phyloP scores from a whole-genome alignment of 2,888 invertebrate species.

The Mimas tiliae region DNA sequence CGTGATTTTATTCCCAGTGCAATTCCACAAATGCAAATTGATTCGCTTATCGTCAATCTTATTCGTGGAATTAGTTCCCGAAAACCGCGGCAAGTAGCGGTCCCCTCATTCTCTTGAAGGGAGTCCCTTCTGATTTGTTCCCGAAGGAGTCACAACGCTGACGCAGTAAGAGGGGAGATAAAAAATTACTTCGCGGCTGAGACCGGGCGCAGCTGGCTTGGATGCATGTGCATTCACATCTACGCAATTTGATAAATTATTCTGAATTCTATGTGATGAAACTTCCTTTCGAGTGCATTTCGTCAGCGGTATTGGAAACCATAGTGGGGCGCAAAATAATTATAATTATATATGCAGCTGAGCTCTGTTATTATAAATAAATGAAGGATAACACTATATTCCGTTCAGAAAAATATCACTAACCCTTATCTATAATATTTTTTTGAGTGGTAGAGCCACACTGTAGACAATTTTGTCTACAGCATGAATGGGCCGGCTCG shows the following conservation, averaged over 20 bases:
- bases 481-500: too few relatives aligned
- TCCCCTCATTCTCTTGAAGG: slow-evolving; percentile 45
- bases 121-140: slow-evolving; percentile 57
- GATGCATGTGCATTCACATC: slow-evolving; percentile 71
- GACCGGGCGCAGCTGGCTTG: slow-evolving; percentile 69
- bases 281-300: slow-evolving; percentile 42
- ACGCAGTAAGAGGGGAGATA: slow-evolving; percentile 64
- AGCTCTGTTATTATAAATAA: neutral
- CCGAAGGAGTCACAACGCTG: slow-evolving; percentile 65
- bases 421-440: too few relatives aligned
- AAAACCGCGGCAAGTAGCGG: slow-evolving; percentile 58
- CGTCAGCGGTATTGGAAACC: slow-evolving; percentile 17
- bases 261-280: slow-evolving; percentile 70
- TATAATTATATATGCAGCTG: slow-evolving; percentile 10
- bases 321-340: slow-evolving; percentile 7
- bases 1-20: slow-evolving; percentile 7
- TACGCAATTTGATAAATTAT: slow-evolving; percentile 79
- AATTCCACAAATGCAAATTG: slow-evolving; percentile 41
- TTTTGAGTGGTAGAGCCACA: too few relatives aligned
- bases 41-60: slow-evolving; percentile 59
- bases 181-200: slow-evolving; percentile 72
- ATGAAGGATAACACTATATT: neutral
- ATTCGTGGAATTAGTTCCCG: slow-evolving; percentile 52
- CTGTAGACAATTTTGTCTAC: too few relatives aligned
- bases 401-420: neutral